Base-by-base conservation (phyloP, 64 coral and sea anemone genomes). In the Actinia equina region DNA sequence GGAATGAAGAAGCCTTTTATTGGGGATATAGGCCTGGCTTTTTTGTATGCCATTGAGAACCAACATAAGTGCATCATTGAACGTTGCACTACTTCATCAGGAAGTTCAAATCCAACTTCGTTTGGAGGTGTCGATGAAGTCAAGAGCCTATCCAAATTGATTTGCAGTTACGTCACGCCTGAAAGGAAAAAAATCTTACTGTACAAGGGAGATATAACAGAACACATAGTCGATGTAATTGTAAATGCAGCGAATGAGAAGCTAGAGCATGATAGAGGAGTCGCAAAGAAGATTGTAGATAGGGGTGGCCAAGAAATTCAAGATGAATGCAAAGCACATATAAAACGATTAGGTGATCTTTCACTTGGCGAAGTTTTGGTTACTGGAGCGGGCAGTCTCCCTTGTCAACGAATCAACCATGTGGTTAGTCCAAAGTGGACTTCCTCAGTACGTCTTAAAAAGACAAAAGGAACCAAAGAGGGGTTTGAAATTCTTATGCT, bases 191-290 rank as follows among this genome's bases (percentile, higher is more conserved):
- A 9, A n/a, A 85, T 90, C 44, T 46, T 65, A 43, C 52, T 90
- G 0, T 57, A 71, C 26, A 90, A 90, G 85, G 88, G 88, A 30
- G 88, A 90, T 67, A 86, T 94, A 41, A 94, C 93, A 13, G 51
- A 89, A 63, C 85, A 94, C 77, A 16, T 19, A 18, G 89, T 94
- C 5, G 93, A 94, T 78, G 88, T 77, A 15, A 80, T 94, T 27
- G 93, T 94, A 8, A 94, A 94, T 88, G 80, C 88, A 3, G 88
- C 89, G 9, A 94, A 94, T 30, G 14, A 12, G 10, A 43, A 53
- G 5, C 62, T 94, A 3, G 43, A 81, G 1, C 93, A 91, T 46
- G 20, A 85, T 27, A 79, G 85, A 26, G 93, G 93, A 15, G 46
- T 94, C 22, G 93, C 85, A 77, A 53, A 51, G 19, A 52, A 43